Percentiles rank a stretch among this genome's conserved stretches.
Evolutionary conservation across 2,113 vertebrate genomes (phyloP).

Genomic region (Myiozetetes cayanensis): DNA sequence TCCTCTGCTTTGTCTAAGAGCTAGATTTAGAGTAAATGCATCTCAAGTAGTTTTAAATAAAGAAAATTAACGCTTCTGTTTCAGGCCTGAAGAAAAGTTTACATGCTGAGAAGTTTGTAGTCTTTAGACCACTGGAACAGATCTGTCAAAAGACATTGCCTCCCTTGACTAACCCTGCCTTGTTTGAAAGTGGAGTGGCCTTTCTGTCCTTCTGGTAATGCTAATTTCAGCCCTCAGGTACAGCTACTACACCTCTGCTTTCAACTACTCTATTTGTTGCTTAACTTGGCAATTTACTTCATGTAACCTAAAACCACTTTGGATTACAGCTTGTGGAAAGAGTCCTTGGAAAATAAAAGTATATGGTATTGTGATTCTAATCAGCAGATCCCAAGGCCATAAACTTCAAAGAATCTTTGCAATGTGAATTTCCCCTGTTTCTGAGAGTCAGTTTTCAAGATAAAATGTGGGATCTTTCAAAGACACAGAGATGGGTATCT

Average conservation of each 20-base stretch:
- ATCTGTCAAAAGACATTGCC: not conserved
- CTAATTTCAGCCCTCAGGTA: not conserved
- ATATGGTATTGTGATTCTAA: slow-evolving; percentile 27
- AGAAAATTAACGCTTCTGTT: not conserved
- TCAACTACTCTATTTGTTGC: not conserved
- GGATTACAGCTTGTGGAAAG: not conserved
- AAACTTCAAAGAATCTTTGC: slow-evolving; percentile 51
- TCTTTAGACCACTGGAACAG: not conserved
- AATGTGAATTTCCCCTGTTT: slow-evolving; percentile 26
- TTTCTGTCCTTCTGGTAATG: not conserved
- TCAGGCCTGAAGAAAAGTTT: not conserved
- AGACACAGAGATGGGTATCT: slow-evolving; percentile 6
- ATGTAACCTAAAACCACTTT: not conserved
- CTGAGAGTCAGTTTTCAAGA: not conserved
- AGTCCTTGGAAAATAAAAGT: slow-evolving; percentile 10
- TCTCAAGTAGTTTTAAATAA: not conserved
- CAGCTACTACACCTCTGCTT: not conserved
- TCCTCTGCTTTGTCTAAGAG: not conserved
- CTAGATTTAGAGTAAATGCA: not conserved
- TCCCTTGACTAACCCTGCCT: not conserved
- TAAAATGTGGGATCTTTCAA: not conserved
- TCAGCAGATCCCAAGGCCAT: slow-evolving; percentile 20
- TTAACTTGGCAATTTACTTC: slow-evolving; percentile 36
- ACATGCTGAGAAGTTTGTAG: not conserved
- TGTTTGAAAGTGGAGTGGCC: not conserved